These are phyloP conservation scores for Torymus texanus DNA, from an alignment of 2,888 invertebrate genomes.

Conservation along the genomic window DNA sequence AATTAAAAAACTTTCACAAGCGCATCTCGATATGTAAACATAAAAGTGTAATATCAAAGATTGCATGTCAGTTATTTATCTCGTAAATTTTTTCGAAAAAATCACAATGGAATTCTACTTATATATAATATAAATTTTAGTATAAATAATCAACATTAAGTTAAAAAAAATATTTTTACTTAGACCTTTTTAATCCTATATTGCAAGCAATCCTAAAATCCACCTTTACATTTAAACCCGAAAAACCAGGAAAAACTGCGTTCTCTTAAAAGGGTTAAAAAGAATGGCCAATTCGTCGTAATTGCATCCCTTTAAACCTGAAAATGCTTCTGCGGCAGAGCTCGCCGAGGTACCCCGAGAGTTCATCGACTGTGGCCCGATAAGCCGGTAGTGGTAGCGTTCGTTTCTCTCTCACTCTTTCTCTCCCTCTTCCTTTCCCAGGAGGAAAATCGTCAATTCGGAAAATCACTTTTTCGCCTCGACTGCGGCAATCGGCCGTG, in stretches of 20 bases:
- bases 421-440: too few relatives aligned
- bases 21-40: not conserved
- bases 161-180: too few relatives aligned
- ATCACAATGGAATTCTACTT: too few relatives aligned
- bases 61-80: too few relatives aligned
- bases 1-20: not conserved
- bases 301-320: slow-evolving; percentile 28
- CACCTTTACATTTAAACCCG: too few relatives aligned
- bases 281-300: slow-evolving; percentile 21
- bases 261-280: not conserved
- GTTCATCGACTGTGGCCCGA: slow-evolving; percentile 1
- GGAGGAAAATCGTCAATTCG: slow-evolving; percentile 41
- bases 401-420: too few relatives aligned
- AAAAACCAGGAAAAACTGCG: not conserved
- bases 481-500: slow-evolving; percentile 38
- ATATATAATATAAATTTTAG: too few relatives aligned
- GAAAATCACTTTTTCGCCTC: slow-evolving; percentile 52
- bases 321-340: not conserved
- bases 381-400: slow-evolving; percentile 3
- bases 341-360: not conserved
- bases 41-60: not conserved
- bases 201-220: too few relatives aligned
- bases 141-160: too few relatives aligned
- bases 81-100: too few relatives aligned
- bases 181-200: too few relatives aligned